Conservation (phyloP, 2,797 vertebrate genomes). For the Loriculus beryllinus region DNA sequence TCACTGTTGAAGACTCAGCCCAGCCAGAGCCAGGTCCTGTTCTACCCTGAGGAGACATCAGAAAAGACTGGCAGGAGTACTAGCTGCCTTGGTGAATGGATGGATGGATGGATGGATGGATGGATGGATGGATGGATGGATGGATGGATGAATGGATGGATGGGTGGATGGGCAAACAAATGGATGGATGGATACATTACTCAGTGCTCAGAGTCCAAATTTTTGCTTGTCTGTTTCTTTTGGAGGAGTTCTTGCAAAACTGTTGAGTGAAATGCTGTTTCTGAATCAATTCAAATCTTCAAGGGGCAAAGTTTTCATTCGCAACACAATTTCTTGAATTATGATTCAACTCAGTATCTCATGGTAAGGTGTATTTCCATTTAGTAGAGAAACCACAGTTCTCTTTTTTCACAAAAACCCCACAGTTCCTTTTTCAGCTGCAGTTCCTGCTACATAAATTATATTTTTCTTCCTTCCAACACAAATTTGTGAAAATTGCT, state of each 20-base stretch:
- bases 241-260: background rate
- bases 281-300: background rate
- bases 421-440: background rate
- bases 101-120: background rate
- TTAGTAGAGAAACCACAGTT: background rate
- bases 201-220: background rate
- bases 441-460: background rate
- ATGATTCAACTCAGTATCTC: background rate
- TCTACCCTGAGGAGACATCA: background rate
- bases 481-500: background rate
- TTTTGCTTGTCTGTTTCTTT: background rate
- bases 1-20: fast-evolving
- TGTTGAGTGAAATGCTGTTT: background rate
- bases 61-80: background rate
- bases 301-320: background rate
- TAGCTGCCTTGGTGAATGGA: background rate
- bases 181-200: background rate
- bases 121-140: background rate
- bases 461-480: background rate
- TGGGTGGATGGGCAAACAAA: background rate
- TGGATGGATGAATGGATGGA: no score
- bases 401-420: background rate
- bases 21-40: background rate
- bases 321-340: background rate
- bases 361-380: background rate